Base-by-base conservation (phyloP, 2,113 vertebrate species). In the Coracopsis vasa region DNA sequence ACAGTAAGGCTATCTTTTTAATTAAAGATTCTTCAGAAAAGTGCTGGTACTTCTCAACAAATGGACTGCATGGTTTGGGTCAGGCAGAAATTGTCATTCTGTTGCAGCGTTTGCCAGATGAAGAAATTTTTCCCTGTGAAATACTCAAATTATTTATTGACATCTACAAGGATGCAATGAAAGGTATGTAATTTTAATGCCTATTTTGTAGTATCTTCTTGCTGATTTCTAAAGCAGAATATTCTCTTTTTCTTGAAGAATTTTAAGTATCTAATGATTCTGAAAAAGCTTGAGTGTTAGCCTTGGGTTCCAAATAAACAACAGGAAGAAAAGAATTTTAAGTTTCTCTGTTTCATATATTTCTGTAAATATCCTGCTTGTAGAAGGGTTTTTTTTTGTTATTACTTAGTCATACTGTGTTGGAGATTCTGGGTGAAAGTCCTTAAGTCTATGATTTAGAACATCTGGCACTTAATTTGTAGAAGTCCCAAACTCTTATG, bases 11-110 rank as follows among this genome's bases (percentile, higher is more conserved):
- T 92, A 7, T 74, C 15, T 93, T 85, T 67, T 96, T 94, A 80
- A 39, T 98, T 92, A 89, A 93, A 99, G 99, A 98, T 98, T 97
- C 96, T 81, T 97, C 98, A 65, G 98, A 98, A 74, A 98, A 97
- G 84, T 99, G 99, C 93, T 99, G 99, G 99, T 99, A 98, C 93
- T 98, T 99, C 45, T 98, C 98, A 96, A 99, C 99, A 42, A 99
- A 98, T 13, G 99, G 99, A 86, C 97, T 99, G 11, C 99, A 98
- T 97, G 98, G 99, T 45, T 97, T 99, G 96, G 99, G 99, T 39
- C 99, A 99, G 97, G 98, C 98, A 86, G 99, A 99, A 98, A 93
- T 99, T 96, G 96, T 99, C 62, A 98, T 99, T 96, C 65, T 99
- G 31, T 95, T 99, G 90, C 97, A 98, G 91, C 97, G 98, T 97